These are phyloP conservation scores for Lasioglossum marginatum DNA, from an alignment of 2,888 invertebrate genomes.

Conservation along the genomic window DNA sequence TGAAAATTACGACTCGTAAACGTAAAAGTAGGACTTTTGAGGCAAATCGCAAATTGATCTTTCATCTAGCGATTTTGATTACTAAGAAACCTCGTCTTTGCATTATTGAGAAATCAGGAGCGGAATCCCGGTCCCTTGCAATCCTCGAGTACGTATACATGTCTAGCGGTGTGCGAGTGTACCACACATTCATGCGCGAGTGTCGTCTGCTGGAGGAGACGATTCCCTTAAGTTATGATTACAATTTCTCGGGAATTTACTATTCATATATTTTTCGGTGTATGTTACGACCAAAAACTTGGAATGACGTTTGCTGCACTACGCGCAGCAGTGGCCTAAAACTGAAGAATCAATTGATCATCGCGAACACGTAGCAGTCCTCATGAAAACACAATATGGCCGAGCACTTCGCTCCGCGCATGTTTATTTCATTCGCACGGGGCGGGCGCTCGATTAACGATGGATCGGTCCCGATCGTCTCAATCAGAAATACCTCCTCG, in stretches of 20 bases:
- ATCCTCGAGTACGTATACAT: no score
- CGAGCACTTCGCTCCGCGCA: conserved; percentile 14
- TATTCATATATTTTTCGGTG: not conserved
- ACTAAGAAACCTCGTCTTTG: no score
- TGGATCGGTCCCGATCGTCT: conserved; percentile 33
- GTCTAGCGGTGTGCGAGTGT: no score
- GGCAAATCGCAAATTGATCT: no score
- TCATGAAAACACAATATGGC: conserved; percentile 11
- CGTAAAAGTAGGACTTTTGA: no score
- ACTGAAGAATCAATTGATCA: conserved; percentile 14
- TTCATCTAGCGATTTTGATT: no score
- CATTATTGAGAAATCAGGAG: no score
- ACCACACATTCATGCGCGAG: no score
- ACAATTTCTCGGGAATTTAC: not conserved
- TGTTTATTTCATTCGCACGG: conserved; percentile 48
- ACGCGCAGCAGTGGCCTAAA: not conserved
- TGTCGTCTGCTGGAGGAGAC: no score
- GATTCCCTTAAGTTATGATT: no score
- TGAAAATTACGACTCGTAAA: no score
- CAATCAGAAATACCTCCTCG: conserved; percentile 26
- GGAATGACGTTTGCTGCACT: not conserved
- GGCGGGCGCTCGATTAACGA: conserved; percentile 39
- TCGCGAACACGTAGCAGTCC: not conserved
- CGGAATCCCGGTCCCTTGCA: no score
- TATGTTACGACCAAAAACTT: not conserved